phyloP scores from a whole-genome alignment of 2,888 invertebrate genomes.

The Tenthredo amoena region DNA sequence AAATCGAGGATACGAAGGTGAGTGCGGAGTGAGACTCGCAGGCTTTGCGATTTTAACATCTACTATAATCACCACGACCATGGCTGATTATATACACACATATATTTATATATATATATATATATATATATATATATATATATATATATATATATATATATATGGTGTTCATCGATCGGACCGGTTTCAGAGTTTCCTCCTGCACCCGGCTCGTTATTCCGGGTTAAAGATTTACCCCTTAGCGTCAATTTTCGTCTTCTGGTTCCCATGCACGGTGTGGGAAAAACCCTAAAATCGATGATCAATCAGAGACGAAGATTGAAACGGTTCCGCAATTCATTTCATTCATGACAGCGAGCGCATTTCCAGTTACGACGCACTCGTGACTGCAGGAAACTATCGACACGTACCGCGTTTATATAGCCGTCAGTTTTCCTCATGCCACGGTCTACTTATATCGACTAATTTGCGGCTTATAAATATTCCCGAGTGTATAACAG shows the following conservation, averaged over 20 bases:
- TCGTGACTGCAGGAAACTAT: background rate
- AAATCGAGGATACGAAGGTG: slow-evolving; percentile 31
- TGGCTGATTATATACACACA: background rate
- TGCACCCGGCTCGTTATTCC: background rate
- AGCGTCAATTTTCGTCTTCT: background rate
- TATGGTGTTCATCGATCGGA: background rate
- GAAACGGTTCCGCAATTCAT: background rate
- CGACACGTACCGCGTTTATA: background rate
- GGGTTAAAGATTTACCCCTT: background rate
- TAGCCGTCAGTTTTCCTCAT: background rate
- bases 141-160: background rate
- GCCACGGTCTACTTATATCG: background rate
- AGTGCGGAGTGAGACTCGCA: background rate
- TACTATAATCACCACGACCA: background rate
- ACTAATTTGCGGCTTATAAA: background rate
- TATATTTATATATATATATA: background rate
- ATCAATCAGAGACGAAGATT: background rate
- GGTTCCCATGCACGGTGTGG: background rate
- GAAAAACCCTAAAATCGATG: background rate
- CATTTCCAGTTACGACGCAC: background rate
- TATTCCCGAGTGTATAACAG: background rate
- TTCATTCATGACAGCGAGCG: background rate
- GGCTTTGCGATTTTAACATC: background rate
- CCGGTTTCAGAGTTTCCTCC: background rate
- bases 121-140: background rate